phyloP scores from a whole-genome alignment of 2,888 invertebrate species.

The Polietes domitor region DNA sequence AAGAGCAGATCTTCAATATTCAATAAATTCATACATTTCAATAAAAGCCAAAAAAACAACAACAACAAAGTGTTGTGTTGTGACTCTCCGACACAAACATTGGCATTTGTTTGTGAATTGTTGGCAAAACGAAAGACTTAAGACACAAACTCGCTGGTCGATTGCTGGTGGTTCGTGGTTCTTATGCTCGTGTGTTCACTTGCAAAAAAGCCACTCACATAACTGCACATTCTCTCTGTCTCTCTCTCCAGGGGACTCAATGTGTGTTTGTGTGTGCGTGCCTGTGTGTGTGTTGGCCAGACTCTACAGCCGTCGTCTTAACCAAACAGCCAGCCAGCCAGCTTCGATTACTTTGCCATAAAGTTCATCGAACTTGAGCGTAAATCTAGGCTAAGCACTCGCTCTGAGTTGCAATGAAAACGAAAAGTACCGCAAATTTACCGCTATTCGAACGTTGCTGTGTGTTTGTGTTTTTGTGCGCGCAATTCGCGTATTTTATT shows the following conservation, averaged over 20 bases:
- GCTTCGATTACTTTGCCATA: slow-evolving; percentile 56
- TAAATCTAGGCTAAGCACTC: slow-evolving; percentile 82
- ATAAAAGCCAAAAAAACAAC: neutral
- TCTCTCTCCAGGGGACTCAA: slow-evolving; percentile 6
- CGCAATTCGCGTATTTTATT: slow-evolving; percentile 43
- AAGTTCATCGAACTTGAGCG: slow-evolving; percentile 80
- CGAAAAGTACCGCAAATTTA: slow-evolving; percentile 82
- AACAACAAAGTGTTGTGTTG: neutral
- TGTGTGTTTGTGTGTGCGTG: slow-evolving; percentile 18
- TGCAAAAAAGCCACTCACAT: slow-evolving; percentile 50
- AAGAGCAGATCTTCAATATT: slow-evolving; percentile 4
- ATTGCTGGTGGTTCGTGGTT: slow-evolving; percentile 2
- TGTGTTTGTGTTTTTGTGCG: slow-evolving; percentile 27
- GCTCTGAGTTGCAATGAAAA: slow-evolving; percentile 81
- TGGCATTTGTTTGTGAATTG: slow-evolving; percentile 10
- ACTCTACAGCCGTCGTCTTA: slow-evolving; percentile 9
- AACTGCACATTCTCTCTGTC: slow-evolving; percentile 54
- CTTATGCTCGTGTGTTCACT: slow-evolving; percentile 32
- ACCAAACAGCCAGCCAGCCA: slow-evolving; percentile 25
- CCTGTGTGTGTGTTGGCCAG: slow-evolving; percentile 2
- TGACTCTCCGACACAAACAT: slow-evolving; percentile 27
- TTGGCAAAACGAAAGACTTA: slow-evolving; percentile 73
- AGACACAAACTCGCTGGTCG: slow-evolving; percentile 72
- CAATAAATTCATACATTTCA: slow-evolving; percentile 26
- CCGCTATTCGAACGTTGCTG: slow-evolving; percentile 76